Percentiles rank a stretch among this genome's conserved stretches.
These are phyloP conservation scores for Caradrina clavipalpis DNA, from an alignment of 2,888 invertebrate genomes.

Conservation along the genomic window DNA sequence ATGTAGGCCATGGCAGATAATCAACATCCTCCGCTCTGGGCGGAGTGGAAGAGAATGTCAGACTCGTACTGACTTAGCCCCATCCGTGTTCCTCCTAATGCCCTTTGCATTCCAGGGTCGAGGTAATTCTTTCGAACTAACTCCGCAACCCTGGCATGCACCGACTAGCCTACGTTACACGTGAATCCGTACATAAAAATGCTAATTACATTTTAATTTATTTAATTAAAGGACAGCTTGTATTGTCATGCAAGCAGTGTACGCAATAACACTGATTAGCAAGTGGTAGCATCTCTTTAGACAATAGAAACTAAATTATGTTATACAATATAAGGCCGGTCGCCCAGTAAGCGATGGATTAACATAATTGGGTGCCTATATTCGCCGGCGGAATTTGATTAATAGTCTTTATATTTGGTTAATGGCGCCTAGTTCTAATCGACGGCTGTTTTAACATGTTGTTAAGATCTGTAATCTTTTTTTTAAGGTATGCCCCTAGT, in stretches of 20 bases:
- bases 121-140: too few species aligned
- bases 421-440: constrained; percentile 65
- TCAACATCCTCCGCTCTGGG: too few species aligned
- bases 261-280: constrained; percentile 53
- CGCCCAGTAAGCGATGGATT: constrained; percentile 48
- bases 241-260: constrained; percentile 55
- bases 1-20: too few species aligned
- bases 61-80: too few species aligned
- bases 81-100: too few species aligned
- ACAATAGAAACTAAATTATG: constrained; percentile 56
- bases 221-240: constrained; percentile 43
- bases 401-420: constrained; percentile 54
- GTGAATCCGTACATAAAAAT: constrained; percentile 3
- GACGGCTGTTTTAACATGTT: constrained; percentile 42
- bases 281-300: constrained; percentile 46
- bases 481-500: constrained; percentile 3
- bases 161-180: too few species aligned
- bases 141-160: too few species aligned
- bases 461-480: constrained; percentile 33
- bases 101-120: too few species aligned
- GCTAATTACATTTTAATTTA: constrained; percentile 59
- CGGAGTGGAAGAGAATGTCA: too few species aligned
- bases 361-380: constrained; percentile 62
- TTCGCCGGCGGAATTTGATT: constrained; percentile 55
- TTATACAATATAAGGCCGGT: constrained; percentile 55